phyloP scores from a whole-genome alignment of 2,888 invertebrate species.

The Conistra vaccinii region DNA sequence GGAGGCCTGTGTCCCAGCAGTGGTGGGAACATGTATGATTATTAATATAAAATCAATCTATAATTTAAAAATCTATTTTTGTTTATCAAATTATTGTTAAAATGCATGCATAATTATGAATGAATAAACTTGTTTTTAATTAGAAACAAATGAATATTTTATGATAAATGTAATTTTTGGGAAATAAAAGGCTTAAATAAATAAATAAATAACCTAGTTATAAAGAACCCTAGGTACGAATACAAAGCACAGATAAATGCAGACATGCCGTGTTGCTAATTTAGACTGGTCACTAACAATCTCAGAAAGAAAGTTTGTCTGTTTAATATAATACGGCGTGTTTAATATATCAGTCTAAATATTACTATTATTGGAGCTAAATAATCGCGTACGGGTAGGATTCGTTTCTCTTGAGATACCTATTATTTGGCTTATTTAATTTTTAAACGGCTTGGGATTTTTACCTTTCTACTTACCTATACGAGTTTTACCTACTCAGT shows the following conservation, averaged over 20 bases:
- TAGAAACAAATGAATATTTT: no score
- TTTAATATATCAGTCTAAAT: slow-evolving; percentile 24
- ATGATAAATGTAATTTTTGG: no score
- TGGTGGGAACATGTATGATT: no score
- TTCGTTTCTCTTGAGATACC: slow-evolving; percentile 15
- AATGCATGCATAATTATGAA: no score
- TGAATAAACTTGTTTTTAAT: no score
- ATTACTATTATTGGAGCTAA: slow-evolving; percentile 31
- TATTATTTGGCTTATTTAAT: neutral
- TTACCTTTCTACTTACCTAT: slow-evolving; percentile 18
- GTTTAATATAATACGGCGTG: slow-evolving; percentile 13
- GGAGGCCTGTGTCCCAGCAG: no score
- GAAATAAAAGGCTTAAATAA: no score
- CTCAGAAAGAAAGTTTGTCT: slow-evolving; percentile 23
- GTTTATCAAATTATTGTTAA: no score
- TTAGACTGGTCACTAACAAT: slow-evolving; percentile 5
- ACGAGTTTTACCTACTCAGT: neutral
- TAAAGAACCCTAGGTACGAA: neutral
- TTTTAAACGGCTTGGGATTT: neutral
- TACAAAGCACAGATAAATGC: neutral
- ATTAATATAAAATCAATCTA: no score
- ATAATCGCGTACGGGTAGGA: slow-evolving; percentile 19
- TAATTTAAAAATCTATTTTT: no score
- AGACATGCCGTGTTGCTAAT: neutral
- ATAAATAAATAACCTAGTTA: neutral